These are phyloP conservation scores for Lordiphosa collinella DNA, from an alignment of 1,140 invertebrate genomes.

Conservation along the genomic window DNA sequence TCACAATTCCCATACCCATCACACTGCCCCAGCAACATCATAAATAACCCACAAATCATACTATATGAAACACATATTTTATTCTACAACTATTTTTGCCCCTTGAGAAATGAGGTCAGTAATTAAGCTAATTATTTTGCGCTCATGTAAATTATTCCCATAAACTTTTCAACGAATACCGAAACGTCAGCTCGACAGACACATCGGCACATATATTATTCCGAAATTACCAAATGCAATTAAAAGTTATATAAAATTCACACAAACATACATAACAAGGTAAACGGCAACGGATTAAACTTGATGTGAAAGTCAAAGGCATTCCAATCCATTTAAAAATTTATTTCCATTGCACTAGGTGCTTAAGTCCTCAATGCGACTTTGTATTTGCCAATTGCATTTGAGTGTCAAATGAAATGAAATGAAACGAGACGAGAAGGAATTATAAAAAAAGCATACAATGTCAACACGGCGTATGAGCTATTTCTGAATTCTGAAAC, in stretches of 20 bases:
- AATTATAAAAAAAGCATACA: slow-evolving; percentile 26
- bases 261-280: no score
- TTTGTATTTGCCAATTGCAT: neutral
- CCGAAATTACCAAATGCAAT: slow-evolving; percentile 5
- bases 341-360: slow-evolving; percentile 25
- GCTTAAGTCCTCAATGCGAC: slow-evolving; percentile 19
- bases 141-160: slow-evolving; percentile 38
- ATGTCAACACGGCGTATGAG: slow-evolving; percentile 55
- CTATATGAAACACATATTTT: neutral
- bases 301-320: slow-evolving; percentile 11
- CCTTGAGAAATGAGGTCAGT: slow-evolving; percentile 52
- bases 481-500: slow-evolving; percentile 28
- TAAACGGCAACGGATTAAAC: no score
- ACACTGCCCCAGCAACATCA: no score
- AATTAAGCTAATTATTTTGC: slow-evolving; percentile 51
- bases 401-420: slow-evolving; percentile 33
- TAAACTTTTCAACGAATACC: slow-evolving; percentile 26
- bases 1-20: no score
- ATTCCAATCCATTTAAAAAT: slow-evolving; percentile 29
- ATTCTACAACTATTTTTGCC: neutral
- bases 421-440: slow-evolving; percentile 44
- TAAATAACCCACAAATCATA: no score
- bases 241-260: slow-evolving; percentile 5
- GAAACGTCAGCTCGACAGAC: neutral
- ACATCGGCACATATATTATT: slow-evolving; percentile 8